These are phyloP conservation scores for Typhlomys cinereus DNA, from an alignment of 2,113 vertebrate species.

Conservation along the genomic window DNA sequence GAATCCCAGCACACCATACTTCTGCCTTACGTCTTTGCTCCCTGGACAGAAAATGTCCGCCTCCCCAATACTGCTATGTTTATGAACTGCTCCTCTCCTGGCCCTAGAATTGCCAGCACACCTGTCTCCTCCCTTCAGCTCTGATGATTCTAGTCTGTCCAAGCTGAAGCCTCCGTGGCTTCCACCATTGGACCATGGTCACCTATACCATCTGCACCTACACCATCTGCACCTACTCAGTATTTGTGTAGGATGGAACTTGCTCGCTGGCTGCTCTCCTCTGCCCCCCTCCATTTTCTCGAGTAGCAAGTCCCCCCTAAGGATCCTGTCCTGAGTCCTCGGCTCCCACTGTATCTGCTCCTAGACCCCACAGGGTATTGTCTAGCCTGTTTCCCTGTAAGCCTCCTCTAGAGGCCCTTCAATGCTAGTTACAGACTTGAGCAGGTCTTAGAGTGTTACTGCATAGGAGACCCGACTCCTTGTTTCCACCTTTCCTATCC, in stretches of 20 bases:
- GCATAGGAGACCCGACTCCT: no score
- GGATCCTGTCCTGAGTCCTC: no score
- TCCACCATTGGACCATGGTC: not conserved
- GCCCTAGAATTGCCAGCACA: not conserved
- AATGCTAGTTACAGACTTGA: not conserved
- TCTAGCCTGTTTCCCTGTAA: not conserved
- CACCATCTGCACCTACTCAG: not conserved
- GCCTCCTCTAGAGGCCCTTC: not conserved
- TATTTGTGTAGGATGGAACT: not conserved
- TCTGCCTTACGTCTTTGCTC: not conserved
- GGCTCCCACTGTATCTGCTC: not conserved
- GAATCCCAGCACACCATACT: not conserved
- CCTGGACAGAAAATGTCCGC: not conserved
- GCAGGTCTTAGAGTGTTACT: no score
- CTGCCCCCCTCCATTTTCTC: not conserved
- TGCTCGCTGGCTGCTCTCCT: not conserved
- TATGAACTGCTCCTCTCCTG: not conserved
- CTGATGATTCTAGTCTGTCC: not conserved
- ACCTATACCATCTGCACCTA: not conserved
- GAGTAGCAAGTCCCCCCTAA: no score
- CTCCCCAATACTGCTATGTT: not conserved
- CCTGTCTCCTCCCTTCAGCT: no score
- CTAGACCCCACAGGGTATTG: not conserved
- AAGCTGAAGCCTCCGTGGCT: not conserved
- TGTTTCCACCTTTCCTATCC: not conserved